These are phyloP conservation scores for Bos indicus DNA, from an alignment of 2,113 vertebrate species.

Conservation along the genomic window DNA sequence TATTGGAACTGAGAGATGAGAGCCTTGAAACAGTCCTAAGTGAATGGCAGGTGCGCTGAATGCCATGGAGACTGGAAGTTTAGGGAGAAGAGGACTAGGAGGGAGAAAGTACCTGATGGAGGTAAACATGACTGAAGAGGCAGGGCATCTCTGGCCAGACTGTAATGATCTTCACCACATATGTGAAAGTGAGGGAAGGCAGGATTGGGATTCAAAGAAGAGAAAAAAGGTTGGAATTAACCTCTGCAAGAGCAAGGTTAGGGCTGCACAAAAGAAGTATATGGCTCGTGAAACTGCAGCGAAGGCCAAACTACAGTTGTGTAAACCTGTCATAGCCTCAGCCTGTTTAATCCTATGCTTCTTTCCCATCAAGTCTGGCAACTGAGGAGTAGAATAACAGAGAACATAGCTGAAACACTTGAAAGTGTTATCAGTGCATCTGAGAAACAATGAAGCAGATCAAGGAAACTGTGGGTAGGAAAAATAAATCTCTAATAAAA, in stretches of 20 bases:
- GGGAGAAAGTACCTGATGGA: not conserved
- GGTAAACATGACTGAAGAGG: not conserved
- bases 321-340: not conserved
- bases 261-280: not conserved
- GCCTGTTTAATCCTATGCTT: not conserved
- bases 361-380: not conserved
- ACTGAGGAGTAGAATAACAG: not conserved
- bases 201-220: not conserved
- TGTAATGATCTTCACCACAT: not conserved
- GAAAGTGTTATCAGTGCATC: not conserved
- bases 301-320: not conserved
- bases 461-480: not conserved
- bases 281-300: not conserved
- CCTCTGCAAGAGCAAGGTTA: not conserved
- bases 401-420: not conserved
- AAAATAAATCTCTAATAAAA: not conserved
- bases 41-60: not conserved
- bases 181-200: not conserved
- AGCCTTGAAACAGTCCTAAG: not conserved
- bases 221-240: not conserved
- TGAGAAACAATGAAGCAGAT: not conserved
- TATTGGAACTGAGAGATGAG: not conserved
- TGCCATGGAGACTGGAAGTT: not conserved
- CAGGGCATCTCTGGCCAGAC: not conserved
- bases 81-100: not conserved